phyloP scores from a whole-genome alignment of 2,797 vertebrate genomes.

The Aplochiton taeniatus region DNA sequence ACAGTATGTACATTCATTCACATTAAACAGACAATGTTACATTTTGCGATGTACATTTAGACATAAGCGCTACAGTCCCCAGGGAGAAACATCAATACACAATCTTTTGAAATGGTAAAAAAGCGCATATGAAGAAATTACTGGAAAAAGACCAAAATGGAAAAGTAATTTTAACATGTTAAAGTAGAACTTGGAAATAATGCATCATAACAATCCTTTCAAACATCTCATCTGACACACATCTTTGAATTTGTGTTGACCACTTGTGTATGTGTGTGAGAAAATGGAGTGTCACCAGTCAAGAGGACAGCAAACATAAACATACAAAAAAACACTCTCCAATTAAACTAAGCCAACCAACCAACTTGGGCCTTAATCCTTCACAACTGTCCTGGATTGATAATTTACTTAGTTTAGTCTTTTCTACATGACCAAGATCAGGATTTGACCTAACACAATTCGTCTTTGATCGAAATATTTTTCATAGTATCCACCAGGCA shows the following conservation, averaged over 20 bases:
- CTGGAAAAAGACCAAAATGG: conserved; percentile 9
- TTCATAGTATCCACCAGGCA: neutral
- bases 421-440: no score
- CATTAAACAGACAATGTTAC: conserved; percentile 53
- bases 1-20: conserved; percentile 73
- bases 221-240: neutral
- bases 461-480: neutral
- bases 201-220: conserved; percentile 5
- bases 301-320: conserved; percentile 4
- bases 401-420: no score
- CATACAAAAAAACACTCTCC: neutral
- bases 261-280: conserved; percentile 16
- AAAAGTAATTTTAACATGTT: neutral
- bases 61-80: conserved; percentile 66
- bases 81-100: conserved; percentile 47
- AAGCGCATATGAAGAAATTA: conserved; percentile 23
- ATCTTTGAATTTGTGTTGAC: neutral
- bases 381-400: conserved; percentile 4
- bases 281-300: conserved; percentile 19
- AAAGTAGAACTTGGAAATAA: no score
- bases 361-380: neutral
- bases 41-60: conserved; percentile 70
- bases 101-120: conserved; percentile 72
- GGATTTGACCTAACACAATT: neutral
- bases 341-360: neutral